Evolutionary conservation across 2,113 vertebrate genomes (phyloP).

Genomic region (Brachyhypopomus occidentalis): DNA sequence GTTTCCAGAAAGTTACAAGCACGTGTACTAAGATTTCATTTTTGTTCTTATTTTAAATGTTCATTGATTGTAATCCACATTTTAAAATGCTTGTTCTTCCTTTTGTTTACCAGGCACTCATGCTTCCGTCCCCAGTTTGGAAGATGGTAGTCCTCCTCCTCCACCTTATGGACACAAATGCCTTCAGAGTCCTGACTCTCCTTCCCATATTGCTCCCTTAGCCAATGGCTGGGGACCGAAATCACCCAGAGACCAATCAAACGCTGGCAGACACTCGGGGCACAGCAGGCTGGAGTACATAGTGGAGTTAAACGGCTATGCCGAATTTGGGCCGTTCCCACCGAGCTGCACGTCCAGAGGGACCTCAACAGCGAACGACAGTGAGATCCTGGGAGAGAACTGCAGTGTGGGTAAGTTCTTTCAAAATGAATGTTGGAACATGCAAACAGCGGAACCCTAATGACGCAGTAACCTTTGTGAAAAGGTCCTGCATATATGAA

Average conservation of each 20-base stretch:
- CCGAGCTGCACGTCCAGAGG: slow-evolving; percentile 66
- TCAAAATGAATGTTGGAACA: not conserved
- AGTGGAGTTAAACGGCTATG: slow-evolving; percentile 58
- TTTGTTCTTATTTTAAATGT: not conserved
- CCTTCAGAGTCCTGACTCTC: slow-evolving; percentile 60
- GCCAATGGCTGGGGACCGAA: slow-evolving; percentile 63
- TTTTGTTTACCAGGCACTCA: slow-evolving; percentile 62
- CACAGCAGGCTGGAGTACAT: slow-evolving; percentile 49
- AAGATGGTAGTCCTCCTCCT: slow-evolving; percentile 58
- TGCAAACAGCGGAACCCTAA: no score
- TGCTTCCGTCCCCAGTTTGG: slow-evolving; percentile 59
- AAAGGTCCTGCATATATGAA: no score
- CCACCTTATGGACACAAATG: slow-evolving; percentile 50
- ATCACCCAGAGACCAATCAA: slow-evolving; percentile 63
- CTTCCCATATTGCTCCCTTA: slow-evolving; percentile 65
- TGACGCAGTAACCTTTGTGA: no score
- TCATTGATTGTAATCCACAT: not conserved
- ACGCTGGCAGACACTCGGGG: slow-evolving; percentile 56
- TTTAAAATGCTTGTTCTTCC: not conserved
- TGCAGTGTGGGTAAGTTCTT: slow-evolving; percentile 55
- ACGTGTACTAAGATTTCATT: not conserved
- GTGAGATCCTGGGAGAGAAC: slow-evolving; percentile 65
- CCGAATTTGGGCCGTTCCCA: slow-evolving; percentile 50
- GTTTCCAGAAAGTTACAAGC: not conserved
- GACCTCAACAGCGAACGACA: slow-evolving; percentile 69